Evolutionary conservation across 1,140 invertebrate species (phyloP).

Genomic region (Bradysia coprophila): DNA sequence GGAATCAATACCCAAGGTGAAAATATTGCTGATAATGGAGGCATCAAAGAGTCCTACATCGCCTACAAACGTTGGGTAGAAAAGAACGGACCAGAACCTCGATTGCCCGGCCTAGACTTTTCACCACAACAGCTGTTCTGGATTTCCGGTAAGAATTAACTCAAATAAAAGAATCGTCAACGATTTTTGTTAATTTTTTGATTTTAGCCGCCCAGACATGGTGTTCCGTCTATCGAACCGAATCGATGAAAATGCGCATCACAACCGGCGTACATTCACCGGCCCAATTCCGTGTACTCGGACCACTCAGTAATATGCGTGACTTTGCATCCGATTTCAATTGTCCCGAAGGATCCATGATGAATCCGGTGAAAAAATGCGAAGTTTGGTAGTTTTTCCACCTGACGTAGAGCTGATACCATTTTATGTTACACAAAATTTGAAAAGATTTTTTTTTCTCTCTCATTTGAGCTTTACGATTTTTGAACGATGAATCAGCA

Average conservation of each 20-base stretch:
- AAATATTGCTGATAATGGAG: constrained; percentile 83
- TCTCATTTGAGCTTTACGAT: too few relatives aligned
- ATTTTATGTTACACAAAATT: too few relatives aligned
- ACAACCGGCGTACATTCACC: constrained; percentile 62
- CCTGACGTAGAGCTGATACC: too few relatives aligned
- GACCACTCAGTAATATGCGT: constrained; percentile 74
- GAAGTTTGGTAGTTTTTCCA: constrained; percentile 60
- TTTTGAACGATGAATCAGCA: too few relatives aligned
- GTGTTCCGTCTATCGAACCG: constrained; percentile 33
- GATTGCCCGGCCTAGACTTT: constrained; percentile 47
- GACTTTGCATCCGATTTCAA: constrained; percentile 77
- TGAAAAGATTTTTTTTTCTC: too few relatives aligned
- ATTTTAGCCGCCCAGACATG: constrained; percentile 37
- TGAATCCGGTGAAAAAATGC: constrained; percentile 84
- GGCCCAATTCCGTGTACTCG: constrained; percentile 64
- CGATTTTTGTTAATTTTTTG: too few relatives aligned
- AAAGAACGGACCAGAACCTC: constrained; percentile 38
- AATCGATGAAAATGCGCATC: constrained; percentile 52
- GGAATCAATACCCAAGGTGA: constrained; percentile 80
- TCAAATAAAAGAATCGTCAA: too few relatives aligned
- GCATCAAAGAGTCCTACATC: constrained; percentile 69
- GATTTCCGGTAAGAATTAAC: too few relatives aligned
- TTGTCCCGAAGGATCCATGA: constrained; percentile 57
- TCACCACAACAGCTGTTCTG: constrained; percentile 53
- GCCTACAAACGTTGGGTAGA: constrained; percentile 56